These are phyloP conservation scores for Hippolais icterina DNA, from an alignment of 2,113 vertebrate species.

Conservation along the genomic window DNA sequence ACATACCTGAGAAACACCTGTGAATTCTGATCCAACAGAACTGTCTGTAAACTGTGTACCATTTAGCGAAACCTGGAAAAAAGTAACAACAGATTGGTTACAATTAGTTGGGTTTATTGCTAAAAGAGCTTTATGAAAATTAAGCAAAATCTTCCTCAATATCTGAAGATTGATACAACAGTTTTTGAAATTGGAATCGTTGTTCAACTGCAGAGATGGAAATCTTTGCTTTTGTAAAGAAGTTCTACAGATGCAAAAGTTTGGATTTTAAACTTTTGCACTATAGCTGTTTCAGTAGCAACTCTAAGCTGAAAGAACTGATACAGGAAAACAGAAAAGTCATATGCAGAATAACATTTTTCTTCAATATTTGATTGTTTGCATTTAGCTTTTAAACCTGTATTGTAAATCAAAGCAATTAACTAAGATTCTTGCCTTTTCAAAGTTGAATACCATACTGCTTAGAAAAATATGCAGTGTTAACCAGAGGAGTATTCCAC, in stretches of 20 bases:
- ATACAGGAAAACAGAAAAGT: not conserved
- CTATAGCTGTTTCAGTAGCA: not conserved
- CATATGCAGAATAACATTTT: not conserved
- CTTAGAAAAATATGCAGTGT: not conserved
- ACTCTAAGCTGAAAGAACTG: not conserved
- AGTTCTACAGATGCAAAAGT: not conserved
- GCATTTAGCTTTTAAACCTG: not conserved
- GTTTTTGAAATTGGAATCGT: not conserved
- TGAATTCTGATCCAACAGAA: conserved; percentile 87
- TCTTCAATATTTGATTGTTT: not conserved
- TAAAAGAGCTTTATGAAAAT: not conserved
- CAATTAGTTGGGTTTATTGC: not conserved
- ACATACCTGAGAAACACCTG: conserved; percentile 87
- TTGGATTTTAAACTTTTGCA: not conserved
- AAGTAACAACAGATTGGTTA: not conserved
- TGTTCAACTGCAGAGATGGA: not conserved
- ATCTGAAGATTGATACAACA: not conserved
- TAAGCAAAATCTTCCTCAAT: not conserved
- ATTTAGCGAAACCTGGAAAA: conserved; percentile 82
- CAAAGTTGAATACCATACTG: not conserved
- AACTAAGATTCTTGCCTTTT: not conserved
- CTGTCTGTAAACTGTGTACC: conserved; percentile 87
- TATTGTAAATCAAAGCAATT: not conserved
- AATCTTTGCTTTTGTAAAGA: not conserved
- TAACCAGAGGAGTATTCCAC: not conserved